Evolutionary conservation across 1,140 invertebrate species (phyloP).

Genomic region (Drosophila tani): DNA sequence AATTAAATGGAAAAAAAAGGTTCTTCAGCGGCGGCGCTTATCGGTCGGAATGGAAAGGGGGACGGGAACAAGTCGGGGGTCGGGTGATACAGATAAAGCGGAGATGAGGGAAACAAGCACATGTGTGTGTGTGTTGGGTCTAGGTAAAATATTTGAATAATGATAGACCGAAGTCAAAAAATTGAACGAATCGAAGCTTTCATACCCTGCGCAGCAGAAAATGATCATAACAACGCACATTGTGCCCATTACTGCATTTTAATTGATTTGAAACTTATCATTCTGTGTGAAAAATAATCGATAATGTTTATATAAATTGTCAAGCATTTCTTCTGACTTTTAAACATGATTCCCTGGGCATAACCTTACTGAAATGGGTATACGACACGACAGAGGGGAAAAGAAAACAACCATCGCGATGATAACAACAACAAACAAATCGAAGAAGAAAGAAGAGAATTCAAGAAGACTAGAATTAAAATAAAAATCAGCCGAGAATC

Average conservation of each 20-base stretch:
- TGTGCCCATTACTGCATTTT: background rate
- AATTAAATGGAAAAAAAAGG: conserved; percentile 36
- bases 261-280: too few relatives aligned
- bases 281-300: background rate
- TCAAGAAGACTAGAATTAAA: conserved; percentile 47
- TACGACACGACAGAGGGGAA: background rate
- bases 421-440: conserved; percentile 70
- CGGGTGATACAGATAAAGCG: conserved; percentile 8
- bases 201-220: background rate
- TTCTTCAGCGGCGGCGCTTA: conserved; percentile 41
- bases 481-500: conserved; percentile 56
- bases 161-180: conserved; percentile 65
- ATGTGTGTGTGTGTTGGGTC: conserved; percentile 5
- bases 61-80: background rate
- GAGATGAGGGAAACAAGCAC: conserved; percentile 29
- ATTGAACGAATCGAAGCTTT: background rate
- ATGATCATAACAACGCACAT: background rate
- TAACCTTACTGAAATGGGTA: background rate
- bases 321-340: background rate
- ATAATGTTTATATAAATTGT: background rate
- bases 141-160: conserved; percentile 82
- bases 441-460: conserved; percentile 32
- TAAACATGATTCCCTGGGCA: background rate
- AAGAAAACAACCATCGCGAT: conserved; percentile 18
- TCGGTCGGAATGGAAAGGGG: background rate